phyloP scores from a whole-genome alignment of 2,797 vertebrate genomes.

The Acanthurus tractus region DNA sequence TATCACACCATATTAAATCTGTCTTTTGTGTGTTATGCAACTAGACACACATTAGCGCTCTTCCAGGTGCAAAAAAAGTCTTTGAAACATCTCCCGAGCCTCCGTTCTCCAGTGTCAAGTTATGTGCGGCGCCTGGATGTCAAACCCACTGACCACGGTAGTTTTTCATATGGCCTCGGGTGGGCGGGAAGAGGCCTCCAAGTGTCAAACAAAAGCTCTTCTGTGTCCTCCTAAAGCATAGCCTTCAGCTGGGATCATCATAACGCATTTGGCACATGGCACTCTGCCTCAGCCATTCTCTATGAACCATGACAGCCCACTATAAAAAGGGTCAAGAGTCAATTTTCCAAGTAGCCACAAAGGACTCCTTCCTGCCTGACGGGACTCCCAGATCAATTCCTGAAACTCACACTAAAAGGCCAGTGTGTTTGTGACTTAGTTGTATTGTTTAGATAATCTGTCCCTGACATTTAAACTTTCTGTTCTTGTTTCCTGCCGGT shows the following conservation, averaged over 20 bases:
- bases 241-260: constrained; percentile 61
- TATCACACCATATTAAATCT: constrained; percentile 1
- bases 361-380: constrained; percentile 52
- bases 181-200: constrained; percentile 63
- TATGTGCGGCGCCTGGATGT: constrained; percentile 39
- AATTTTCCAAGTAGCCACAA: constrained; percentile 55
- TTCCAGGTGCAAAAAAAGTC: constrained; percentile 24
- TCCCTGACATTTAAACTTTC: constrained; percentile 55
- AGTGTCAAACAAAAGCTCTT: constrained; percentile 75
- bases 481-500: constrained; percentile 54
- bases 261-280: constrained; percentile 71
- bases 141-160: constrained; percentile 58
- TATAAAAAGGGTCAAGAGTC: constrained; percentile 63
- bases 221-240: constrained; percentile 65
- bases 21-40: constrained; percentile 6
- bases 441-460: constrained; percentile 50
- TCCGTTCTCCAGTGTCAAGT: constrained; percentile 30
- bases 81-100: constrained; percentile 34
- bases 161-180: constrained; percentile 51
- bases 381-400: constrained; percentile 49
- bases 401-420: constrained; percentile 27
- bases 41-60: background rate
- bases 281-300: constrained; percentile 41
- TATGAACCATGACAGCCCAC: constrained; percentile 54
- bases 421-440: constrained; percentile 22